These are phyloP conservation scores for Podarcis siculus DNA, from an alignment of 2,797 vertebrate species.

Conservation along the genomic window DNA sequence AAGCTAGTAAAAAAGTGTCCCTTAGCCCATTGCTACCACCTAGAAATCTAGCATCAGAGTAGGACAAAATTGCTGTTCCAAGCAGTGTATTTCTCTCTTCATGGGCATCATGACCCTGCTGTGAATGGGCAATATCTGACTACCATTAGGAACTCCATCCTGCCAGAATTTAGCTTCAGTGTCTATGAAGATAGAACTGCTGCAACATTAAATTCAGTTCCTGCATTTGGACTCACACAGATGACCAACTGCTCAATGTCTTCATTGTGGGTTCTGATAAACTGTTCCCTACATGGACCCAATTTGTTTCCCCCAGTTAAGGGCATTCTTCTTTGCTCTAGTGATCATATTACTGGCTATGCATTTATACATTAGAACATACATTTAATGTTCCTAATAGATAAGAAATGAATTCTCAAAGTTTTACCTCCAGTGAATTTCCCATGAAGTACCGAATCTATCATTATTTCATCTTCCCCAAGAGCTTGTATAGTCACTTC, in stretches of 20 bases:
- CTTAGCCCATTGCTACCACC: neutral
- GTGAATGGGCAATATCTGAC: neutral
- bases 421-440: conserved; percentile 88
- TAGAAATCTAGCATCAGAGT: neutral
- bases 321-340: neutral
- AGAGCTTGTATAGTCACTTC: conserved; percentile 92
- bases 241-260: neutral
- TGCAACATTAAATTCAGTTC: neutral
- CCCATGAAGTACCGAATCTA: conserved; percentile 87
- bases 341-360: neutral
- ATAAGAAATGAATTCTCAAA: conserved; percentile 3
- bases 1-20: neutral
- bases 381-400: neutral
- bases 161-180: neutral
- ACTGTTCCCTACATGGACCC: neutral
- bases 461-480: conserved; percentile 87
- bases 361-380: neutral
- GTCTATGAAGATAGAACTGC: neutral
- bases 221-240: neutral
- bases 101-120: neutral
- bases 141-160: neutral
- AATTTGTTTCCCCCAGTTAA: neutral
- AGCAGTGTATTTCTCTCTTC: neutral
- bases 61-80: neutral
- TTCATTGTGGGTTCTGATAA: neutral